phyloP scores from a whole-genome alignment of 2,888 invertebrate species.

The Leucania comma region DNA sequence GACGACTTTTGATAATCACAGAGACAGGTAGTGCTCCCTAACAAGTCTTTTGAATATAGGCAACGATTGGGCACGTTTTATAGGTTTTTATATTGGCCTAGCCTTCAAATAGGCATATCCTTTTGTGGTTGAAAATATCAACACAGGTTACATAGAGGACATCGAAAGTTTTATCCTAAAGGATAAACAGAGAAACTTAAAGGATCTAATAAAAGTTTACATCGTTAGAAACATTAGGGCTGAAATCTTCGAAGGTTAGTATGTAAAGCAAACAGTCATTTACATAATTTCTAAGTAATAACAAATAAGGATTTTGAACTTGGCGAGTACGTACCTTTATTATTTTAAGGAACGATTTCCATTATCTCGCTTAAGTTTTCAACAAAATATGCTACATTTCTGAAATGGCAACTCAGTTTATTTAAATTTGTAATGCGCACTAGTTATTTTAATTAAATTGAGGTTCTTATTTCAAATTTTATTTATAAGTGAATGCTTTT shows the following conservation, averaged over 20 bases:
- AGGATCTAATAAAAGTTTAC: background rate
- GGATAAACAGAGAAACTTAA: background rate
- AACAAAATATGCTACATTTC: slow-evolving; percentile 2
- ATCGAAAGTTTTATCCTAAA: too few species aligned
- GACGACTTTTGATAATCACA: too few species aligned
- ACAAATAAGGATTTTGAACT: slow-evolving; percentile 10
- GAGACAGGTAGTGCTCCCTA: too few species aligned
- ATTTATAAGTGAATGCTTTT: background rate
- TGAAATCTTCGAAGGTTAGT: background rate
- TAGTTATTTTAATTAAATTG: background rate
- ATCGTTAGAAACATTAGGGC: too few species aligned
- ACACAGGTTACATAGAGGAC: background rate
- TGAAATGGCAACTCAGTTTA: background rate
- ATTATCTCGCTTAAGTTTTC: slow-evolving; percentile 22
- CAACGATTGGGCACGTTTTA: too few species aligned
- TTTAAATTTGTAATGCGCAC: background rate
- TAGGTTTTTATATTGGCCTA: too few species aligned
- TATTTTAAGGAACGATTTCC: slow-evolving; percentile 16
- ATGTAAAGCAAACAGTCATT: slow-evolving; percentile 6
- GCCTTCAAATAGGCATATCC: too few species aligned
- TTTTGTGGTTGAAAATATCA: background rate
- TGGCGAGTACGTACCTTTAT: slow-evolving; percentile 3
- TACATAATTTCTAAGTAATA: slow-evolving; percentile 6
- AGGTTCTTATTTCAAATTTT: slow-evolving; percentile 4
- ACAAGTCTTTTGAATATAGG: too few species aligned